Conservation (phyloP, 2,797 vertebrate genomes). For the Fistularia tabacaria region DNA sequence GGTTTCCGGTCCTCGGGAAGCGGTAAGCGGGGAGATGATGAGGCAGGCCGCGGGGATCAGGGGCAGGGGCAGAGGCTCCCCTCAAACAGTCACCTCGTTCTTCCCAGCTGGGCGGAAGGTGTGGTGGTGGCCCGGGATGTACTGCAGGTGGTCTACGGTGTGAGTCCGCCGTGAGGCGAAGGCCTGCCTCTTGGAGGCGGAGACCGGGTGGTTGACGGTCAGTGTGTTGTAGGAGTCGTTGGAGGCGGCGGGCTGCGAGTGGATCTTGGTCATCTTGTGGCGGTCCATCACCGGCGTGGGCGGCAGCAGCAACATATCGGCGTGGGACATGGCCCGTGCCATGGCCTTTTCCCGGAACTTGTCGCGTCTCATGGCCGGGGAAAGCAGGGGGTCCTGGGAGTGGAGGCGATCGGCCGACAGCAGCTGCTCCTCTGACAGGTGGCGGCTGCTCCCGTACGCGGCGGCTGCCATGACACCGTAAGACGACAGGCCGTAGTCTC, state of each 20-base stretch:
- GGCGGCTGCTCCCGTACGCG: slow-evolving; percentile 77
- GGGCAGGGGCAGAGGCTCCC: background rate
- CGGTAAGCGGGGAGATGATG: background rate
- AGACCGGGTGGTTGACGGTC: slow-evolving; percentile 78
- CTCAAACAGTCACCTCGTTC: slow-evolving; percentile 97
- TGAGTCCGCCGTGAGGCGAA: slow-evolving; percentile 94
- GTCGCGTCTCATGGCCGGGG: slow-evolving; percentile 87
- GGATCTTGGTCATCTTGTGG: slow-evolving; percentile 95
- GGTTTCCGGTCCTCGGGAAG: background rate
- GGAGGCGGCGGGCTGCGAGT: slow-evolving; percentile 91
- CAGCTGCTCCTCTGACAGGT: slow-evolving; percentile 92
- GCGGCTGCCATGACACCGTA: slow-evolving; percentile 59
- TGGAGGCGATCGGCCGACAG: slow-evolving; percentile 91
- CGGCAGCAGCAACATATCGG: slow-evolving; percentile 89
- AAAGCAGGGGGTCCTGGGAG: slow-evolving; percentile 95
- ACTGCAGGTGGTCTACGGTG: slow-evolving; percentile 96
- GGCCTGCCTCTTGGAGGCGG: slow-evolving; percentile 90
- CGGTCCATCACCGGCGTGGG: slow-evolving; percentile 90
- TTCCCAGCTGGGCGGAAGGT: slow-evolving; percentile 95
- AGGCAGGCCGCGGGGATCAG: background rate
- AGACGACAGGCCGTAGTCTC: slow-evolving; percentile 60
- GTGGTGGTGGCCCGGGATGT: slow-evolving; percentile 87
- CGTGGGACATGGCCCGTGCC: slow-evolving; percentile 90
- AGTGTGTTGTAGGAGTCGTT: slow-evolving; percentile 91
- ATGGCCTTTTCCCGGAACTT: slow-evolving; percentile 83